Conservation (phyloP, 2,113 vertebrate species). For the Amblyornis subalaris region DNA sequence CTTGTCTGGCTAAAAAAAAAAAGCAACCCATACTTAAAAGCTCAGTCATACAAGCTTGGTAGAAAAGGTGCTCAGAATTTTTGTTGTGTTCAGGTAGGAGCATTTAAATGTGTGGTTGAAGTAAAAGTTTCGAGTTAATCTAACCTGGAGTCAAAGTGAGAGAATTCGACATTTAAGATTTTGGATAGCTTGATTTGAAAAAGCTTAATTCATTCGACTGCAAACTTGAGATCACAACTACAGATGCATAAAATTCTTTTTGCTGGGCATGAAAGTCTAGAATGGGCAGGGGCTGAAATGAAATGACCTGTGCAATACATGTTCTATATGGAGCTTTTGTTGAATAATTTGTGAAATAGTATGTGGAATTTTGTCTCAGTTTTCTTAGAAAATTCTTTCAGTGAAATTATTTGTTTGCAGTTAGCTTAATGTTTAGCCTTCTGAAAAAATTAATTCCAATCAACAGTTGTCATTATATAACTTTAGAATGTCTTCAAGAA, state of each 20-base stretch:
- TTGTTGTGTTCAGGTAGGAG: not conserved
- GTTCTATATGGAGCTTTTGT: not conserved
- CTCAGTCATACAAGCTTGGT: not conserved
- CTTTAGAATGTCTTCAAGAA: not conserved
- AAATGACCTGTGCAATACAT: not conserved
- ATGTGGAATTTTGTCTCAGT: not conserved
- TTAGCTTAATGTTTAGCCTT: not conserved
- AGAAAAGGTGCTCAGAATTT: not conserved
- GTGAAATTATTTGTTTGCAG: not conserved
- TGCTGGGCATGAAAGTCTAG: not conserved
- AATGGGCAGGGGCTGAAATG: not conserved
- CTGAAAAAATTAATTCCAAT: not conserved
- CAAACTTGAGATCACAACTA: not conserved
- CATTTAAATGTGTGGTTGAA: not conserved
- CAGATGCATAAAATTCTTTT: not conserved
- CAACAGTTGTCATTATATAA: not conserved
- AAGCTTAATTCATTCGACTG: rapidly evolving
- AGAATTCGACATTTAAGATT: not conserved
- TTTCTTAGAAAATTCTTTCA: not conserved
- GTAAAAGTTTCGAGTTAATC: not conserved
- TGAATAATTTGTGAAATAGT: not conserved
- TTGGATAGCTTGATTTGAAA: not conserved
- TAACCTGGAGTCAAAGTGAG: not conserved
- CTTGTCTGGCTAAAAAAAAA: not conserved
- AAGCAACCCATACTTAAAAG: not conserved